Evolutionary conservation across 2,888 invertebrate species (phyloP), one percentile per base, ranked within the genome.

Genomic region (Hydropsyche betteni): DNA sequence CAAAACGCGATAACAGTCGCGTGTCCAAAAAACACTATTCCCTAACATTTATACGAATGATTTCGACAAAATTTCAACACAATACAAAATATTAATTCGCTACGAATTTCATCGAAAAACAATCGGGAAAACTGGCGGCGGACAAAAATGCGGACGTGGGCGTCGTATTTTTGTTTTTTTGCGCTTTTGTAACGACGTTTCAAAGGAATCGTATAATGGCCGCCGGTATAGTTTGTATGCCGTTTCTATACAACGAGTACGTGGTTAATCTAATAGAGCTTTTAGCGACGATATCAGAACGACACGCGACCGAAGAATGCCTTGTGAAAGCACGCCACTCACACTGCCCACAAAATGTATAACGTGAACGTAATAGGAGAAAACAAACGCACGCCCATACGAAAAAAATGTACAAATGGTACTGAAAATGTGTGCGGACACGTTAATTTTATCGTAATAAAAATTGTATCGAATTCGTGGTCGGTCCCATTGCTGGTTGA

Each of bases 211-310:
- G 58, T 58, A 58, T 24, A 58, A 58, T 58, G 58, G 58, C 16
- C 16, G 8, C 24, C 24, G 16, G 58, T 58, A 58, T 58, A 58
- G 58, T 70, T 70, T 53, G 36, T 70, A 53, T 53, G 33, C 53
- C n/a, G 52, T 70, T 70, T 52, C 36, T 53, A 53, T 70, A 34
- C 14, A 34, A 61, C 44, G 36, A 52, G 74, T 74, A 68, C 51
- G 68, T 51, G 50, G 38, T 55, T 76, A 76, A 76, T 76, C 70
- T 76, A 76, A 76, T 76, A 76, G 72, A 74, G 71, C 70, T 74
- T 76, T 74, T 76, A 74, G 76, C 52, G 50, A 34, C 74, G 70
- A 68, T 69, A 76, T 76, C 70, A 68, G 70, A 74, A 74, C 61
- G 74, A 55, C 76, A 76, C 76, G 76, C 74, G 74, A 74, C 68